Conservation (phyloP, 2,797 vertebrate genomes). For the Huso huso region DNA sequence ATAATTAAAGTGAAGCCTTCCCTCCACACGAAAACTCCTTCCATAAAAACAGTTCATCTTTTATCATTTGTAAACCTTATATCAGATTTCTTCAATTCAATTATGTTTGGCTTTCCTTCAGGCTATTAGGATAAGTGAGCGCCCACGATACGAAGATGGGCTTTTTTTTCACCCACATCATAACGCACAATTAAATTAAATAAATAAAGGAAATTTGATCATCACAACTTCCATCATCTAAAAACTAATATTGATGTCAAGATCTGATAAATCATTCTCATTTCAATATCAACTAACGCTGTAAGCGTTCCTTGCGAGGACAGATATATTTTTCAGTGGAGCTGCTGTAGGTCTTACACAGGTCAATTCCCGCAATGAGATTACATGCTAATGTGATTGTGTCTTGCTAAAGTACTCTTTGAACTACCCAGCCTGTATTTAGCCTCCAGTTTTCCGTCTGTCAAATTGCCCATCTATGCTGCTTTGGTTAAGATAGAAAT, state of each 20-base stretch:
- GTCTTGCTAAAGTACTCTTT: background rate
- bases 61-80: background rate
- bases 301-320: constrained; percentile 27
- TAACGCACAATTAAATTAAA: constrained; percentile 16
- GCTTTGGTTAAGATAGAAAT: too few species aligned
- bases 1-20: too few species aligned
- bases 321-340: constrained; percentile 17
- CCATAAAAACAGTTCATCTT: constrained; percentile 4
- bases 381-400: constrained; percentile 16
- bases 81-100: constrained; percentile 27
- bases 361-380: constrained; percentile 31
- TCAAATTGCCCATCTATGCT: too few species aligned
- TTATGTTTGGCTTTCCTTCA: constrained; percentile 22
- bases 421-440: background rate
- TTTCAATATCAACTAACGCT: constrained; percentile 24
- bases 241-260: constrained; percentile 15
- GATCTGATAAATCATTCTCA: constrained; percentile 23
- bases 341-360: constrained; percentile 22
- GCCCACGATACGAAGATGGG: constrained; percentile 10
- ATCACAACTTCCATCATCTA: constrained; percentile 24
- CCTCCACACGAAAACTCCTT: background rate
- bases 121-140: constrained; percentile 7
- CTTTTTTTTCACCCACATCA: background rate
- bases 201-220: constrained; percentile 24
- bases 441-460: too few species aligned